phyloP scores from a whole-genome alignment of 2,113 vertebrate species.

The Lichenostomus cassidix region DNA sequence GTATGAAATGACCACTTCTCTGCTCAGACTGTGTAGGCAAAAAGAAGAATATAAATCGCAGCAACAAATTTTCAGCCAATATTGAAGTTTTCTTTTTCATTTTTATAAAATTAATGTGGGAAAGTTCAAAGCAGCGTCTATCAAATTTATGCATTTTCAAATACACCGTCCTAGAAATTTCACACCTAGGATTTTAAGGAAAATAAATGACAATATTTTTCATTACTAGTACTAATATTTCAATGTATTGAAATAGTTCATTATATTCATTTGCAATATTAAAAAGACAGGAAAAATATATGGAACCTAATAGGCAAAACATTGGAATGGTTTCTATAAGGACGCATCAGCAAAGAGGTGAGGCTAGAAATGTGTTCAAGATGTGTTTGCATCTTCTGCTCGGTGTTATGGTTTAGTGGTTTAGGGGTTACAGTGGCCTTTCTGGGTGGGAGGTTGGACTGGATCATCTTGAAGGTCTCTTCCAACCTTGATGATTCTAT shows the following conservation, averaged over 20 bases:
- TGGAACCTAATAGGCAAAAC: not conserved
- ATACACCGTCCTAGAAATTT: not conserved
- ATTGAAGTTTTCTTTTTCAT: not conserved
- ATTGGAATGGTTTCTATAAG: not conserved
- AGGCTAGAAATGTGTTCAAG: not conserved
- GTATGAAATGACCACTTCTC: not conserved
- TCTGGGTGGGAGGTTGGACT: not conserved
- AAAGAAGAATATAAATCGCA: not conserved
- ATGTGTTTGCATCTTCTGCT: not conserved
- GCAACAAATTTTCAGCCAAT: not conserved
- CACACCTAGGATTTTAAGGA: not conserved
- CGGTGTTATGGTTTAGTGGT: not conserved
- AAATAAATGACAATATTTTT: not conserved
- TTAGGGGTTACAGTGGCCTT: not conserved
- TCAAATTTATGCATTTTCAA: not conserved
- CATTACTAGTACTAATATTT: not conserved
- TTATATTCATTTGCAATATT: not conserved
- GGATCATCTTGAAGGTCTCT: not conserved
- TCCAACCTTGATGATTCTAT: not conserved
- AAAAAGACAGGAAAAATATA: not conserved
- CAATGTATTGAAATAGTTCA: not conserved
- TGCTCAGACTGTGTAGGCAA: not conserved
- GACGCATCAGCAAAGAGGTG: not conserved
- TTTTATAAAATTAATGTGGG: not conserved
- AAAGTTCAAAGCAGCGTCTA: not conserved